Evolutionary conservation across 2,113 vertebrate genomes (phyloP), one percentile per base, ranked within the genome.

Genomic region (Apodemus speciosus): DNA sequence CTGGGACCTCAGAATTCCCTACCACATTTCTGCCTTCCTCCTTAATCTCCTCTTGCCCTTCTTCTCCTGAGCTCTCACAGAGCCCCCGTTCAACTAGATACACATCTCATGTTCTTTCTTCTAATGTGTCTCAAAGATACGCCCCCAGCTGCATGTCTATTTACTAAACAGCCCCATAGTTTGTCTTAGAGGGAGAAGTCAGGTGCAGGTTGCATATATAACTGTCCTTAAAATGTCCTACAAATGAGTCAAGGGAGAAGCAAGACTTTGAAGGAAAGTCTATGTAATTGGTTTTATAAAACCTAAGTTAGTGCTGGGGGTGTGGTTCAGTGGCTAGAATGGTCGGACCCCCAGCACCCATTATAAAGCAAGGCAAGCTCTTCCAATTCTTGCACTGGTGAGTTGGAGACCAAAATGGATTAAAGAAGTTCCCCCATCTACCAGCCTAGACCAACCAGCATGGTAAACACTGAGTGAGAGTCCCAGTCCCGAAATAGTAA

Each of bases 151-250:
- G 9, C 43, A 46, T 32, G 30, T 62, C 11, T 49, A 30, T 80
- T 79, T 56, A 71, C 64, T 72, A 53, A 58, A 38, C 15, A n/a
- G 35, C 14, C 4, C 64, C 77, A 32, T 13, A 35, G 53, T 85
- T 21, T 90, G 20, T 71, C 62, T 58, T 62, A 18, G 11, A 20
- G 27, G 9, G 32, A 20, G 11, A 40, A 2, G 21, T 43, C 7
- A 20, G 38, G 23, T 46, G n/a, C 38, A 16, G 71, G 25, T 53
- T 20, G 46, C 3, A 46, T 38, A 62, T 21, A 21, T 9, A 60
- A 60, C 25, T 27, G 15, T 84, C 85, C 81, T 38, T 40, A 60
- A 96, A 95, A 40, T 51, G 53, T 85, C 21, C 53, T 81, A 77
- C 27, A 91, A 69, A 68, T 76, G 18, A 91, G 51, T n/a, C 9